Base-by-base conservation (phyloP, 53 echinoderm and acorn worm genomes). In the Echinarachnius parma region DNA sequence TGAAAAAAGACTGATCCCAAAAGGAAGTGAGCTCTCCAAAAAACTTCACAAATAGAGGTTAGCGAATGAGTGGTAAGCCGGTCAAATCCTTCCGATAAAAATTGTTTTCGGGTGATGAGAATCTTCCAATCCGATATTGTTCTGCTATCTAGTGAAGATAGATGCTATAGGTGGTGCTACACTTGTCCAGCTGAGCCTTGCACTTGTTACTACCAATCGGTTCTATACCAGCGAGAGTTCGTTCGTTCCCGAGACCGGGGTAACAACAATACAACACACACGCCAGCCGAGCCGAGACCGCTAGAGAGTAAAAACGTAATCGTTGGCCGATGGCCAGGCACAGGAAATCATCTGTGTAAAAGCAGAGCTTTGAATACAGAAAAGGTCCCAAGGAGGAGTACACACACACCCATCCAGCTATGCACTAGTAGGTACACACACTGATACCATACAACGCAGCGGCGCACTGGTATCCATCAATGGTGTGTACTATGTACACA, bases 341-440 rank as follows among this genome's bases (percentile, higher is more conserved):
- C 10, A 20, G 35, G 39, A 72, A 44, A 39, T 72, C 44, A 72
- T 28, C 74, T 72, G 74, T 72, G 74, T 56, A 72, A 56, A 72
- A 72, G 57, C 56, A 56, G 39, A 57, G 56, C 27, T 72, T 72
- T 55, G 74, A 72, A 72, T 55, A 56, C 34, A 48, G 50, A 50
- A 50, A 67, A 50, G 26, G 70, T 70, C 70, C 54, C 23, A 23
- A 31, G 53, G 14, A 57, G 7, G 5, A 57, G 5, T 5, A 57
- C 57, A 19, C 57, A 57, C 57, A 25, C 3, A 22, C 5, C 22
- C 57, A 57, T 18, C 7, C 13, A 13, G 7, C 7, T 39, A 13
- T 39, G 39, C 52, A n/a, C 52, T 16, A 4, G 18, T 21, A 54
- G 13, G 23, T 39, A 72, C 74, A 57, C 61, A 61, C 57, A 24